Evolutionary conservation across 2,797 vertebrate genomes (phyloP).

Genomic region (Tadarida brasiliensis): DNA sequence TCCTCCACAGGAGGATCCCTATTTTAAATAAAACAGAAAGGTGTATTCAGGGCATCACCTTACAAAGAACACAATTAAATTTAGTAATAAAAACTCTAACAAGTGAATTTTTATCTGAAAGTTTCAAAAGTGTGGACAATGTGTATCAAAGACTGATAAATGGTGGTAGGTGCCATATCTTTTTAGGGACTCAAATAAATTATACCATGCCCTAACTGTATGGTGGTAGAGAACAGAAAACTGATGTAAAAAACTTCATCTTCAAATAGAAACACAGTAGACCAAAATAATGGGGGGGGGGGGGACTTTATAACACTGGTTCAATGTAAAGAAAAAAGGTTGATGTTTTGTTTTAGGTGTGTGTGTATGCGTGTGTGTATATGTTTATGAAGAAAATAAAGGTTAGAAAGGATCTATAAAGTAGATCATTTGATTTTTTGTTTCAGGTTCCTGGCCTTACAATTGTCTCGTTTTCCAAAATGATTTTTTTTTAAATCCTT

Average conservation of each 20-base stretch:
- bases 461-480: constrained; percentile 45
- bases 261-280: not conserved
- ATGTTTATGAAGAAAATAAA: not conserved
- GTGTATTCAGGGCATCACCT: not conserved
- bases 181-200: not conserved
- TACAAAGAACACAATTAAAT: constrained; percentile 38
- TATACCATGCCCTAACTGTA: not conserved
- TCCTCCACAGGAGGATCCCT: constrained; percentile 55
- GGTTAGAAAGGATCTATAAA: not conserved
- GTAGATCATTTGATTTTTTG: not conserved
- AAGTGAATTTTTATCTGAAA: constrained; percentile 28
- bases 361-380: not conserved
- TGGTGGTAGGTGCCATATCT: not conserved
- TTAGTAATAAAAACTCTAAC: constrained; percentile 47
- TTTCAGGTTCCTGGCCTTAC: not conserved
- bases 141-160: not conserved
- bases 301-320: not conserved
- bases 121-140: constrained; percentile 1
- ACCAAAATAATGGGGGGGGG: constrained; percentile 4
- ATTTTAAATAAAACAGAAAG: constrained; percentile 61
- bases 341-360: not conserved
- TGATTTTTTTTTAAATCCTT: not conserved
- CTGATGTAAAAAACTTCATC: not conserved
- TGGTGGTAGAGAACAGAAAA: not conserved
- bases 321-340: constrained; percentile 3